Percentiles rank a stretch among this genome's conserved stretches.
Evolutionary conservation across 92 coral and sea anemone genomes (phyloP).

Genomic region (Palythoa grandis): DNA sequence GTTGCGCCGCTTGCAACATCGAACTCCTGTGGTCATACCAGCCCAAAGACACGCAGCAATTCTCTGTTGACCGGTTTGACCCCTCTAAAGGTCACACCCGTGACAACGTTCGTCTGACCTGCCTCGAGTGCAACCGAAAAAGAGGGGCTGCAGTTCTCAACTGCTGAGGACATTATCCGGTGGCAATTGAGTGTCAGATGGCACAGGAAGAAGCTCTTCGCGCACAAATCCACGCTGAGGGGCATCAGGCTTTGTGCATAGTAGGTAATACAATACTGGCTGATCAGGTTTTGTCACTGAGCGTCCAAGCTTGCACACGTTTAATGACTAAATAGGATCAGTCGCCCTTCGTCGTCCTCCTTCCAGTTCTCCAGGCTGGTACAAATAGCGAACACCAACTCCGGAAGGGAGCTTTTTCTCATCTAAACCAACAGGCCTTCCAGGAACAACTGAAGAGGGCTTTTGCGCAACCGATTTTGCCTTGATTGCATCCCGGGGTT

Average conservation of each 20-base stretch:
- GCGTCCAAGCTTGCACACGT: neutral
- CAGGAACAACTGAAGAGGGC: too few relatives aligned
- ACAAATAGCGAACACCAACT: neutral
- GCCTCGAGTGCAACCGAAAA: constrained; percentile 54
- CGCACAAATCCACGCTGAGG: neutral
- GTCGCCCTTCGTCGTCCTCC: neutral
- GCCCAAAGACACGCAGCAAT: neutral
- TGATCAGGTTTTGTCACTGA: neutral
- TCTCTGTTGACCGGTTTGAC: constrained; percentile 1
- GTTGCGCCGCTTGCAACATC: constrained; percentile 5
- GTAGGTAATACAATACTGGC: neutral
- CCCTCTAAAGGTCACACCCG: constrained; percentile 36
- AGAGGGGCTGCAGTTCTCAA: constrained; percentile 11
- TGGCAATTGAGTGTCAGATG: neutral
- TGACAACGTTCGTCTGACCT: constrained; percentile 18
- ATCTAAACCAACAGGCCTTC: too few relatives aligned
- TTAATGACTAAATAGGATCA: neutral
- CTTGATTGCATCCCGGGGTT: too few relatives aligned
- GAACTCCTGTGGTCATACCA: constrained; percentile 9
- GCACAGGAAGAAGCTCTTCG: neutral
- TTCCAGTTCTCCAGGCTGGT: neutral
- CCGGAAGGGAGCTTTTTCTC: too few relatives aligned
- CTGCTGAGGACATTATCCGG: neutral
- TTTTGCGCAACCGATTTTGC: too few relatives aligned
- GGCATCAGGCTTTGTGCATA: too few relatives aligned